Base-by-base conservation (phyloP, 2,113 vertebrate species). In the Heteronetta atricapilla region DNA sequence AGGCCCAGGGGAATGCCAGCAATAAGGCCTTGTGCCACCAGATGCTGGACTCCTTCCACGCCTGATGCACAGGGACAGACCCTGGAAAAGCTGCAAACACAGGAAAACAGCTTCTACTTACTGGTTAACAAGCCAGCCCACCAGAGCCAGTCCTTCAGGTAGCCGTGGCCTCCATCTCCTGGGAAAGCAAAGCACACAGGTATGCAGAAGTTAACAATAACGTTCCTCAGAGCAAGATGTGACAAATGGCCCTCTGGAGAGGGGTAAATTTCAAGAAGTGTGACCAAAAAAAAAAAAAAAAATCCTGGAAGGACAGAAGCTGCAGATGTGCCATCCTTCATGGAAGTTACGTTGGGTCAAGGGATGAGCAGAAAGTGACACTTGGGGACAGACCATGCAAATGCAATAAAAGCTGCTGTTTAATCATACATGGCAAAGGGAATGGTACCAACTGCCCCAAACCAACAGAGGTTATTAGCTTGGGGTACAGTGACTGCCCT, bases 41-140 rank as follows among this genome's bases (percentile, higher is more conserved):
- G 4, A 3, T n/a, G 13, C 28, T 56, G 52, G 48, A 13, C 18
- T 81, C 1, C 0, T 74, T 68, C 38, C 15, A 25, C 38, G 29
- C 25, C 26, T 82, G 31, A 6, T 17, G 40, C 59, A 62, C 29
- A 36, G 10, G 31, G 29, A 72, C 22, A 70, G 31, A 19, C 7
- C 8, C 29, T 62, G 64, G 36, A 62, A 70, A 79, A 91, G 20
- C 66, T 73, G 34, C 20, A 89, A 70, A 52, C 6, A 13, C 52
- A 36, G 5, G 33, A 63, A 64, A 89, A 90, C 31, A 66, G 58
- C 48, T 84, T 59, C 31, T 87, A 97, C 99, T 99, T 98, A 99
- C 99, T 99, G 83, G 99, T 99, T 63, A 99, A 79, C 78, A 99
- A 97, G 72, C 99, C 99, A 70, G 98, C 98, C 99, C 99, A 99